Evolutionary conservation across 2,888 invertebrate genomes (phyloP), one percentile per base, ranked within the genome.

Genomic region (Encarsia formosa): DNA sequence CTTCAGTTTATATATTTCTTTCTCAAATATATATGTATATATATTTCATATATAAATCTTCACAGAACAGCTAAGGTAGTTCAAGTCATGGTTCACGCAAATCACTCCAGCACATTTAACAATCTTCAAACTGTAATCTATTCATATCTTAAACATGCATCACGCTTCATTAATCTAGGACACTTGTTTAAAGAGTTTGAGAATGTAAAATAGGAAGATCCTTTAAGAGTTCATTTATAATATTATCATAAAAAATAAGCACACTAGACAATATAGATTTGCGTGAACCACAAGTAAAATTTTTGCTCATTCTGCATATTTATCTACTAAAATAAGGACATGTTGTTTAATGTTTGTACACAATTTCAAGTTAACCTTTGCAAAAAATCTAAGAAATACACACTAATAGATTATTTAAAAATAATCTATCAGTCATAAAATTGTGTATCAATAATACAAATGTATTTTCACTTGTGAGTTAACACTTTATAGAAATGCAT

Each of bases 221-320:
- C 40, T 41, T 57, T 53, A 59, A 54, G 58, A 52, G 48, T 43
- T 47, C 42, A 57, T 61, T 59, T n/a, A 61, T 51, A 50, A 56
- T 57, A 50, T 49, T 51, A 52, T 45, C 52, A 59, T 59, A 60
- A 29, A 46, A 49, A 49, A 39, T 52, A 50, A 47, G 18, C 50
- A 42, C 35, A 38, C 29, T n/a, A 29, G 38, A n/a, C 23, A 32
- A 46, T 6, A 45, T n/a, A 22, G 39, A 38, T 54, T 50, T 39
- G 49, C 38, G 35, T 47, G 44, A 43, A 43, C 23, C 50, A 50
- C 54, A 47, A 50, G 43, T n/a, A n/a, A n/a, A n/a, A n/a, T n/a
- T n/a, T n/a, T n/a, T n/a, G n/a, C n/a, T n/a, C n/a, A n/a, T n/a
- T 42, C 22, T 41, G 6, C 18, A 18, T 5, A 31, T n/a, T n/a